Percentiles rank a stretch among this genome's conserved stretches.
phyloP scores from a whole-genome alignment of 2,797 vertebrate species.

The Rousettus madagascariensis region DNA sequence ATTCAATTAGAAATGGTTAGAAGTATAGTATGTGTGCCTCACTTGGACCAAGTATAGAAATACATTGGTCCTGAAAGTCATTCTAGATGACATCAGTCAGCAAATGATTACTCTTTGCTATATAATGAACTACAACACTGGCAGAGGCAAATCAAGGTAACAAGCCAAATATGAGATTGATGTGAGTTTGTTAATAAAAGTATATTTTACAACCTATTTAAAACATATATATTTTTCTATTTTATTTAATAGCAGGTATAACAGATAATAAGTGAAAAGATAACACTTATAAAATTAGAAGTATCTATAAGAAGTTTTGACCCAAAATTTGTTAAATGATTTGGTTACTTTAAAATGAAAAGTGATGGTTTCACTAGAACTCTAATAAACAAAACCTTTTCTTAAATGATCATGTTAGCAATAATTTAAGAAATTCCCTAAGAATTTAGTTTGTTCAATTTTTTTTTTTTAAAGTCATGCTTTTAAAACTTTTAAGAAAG shows the following conservation, averaged over 20 bases:
- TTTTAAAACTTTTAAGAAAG: background rate
- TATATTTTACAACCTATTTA: background rate
- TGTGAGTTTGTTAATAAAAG: background rate
- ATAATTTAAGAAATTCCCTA: background rate
- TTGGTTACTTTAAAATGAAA: background rate
- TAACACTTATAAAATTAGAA: background rate
- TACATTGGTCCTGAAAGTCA: background rate
- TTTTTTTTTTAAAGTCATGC: background rate
- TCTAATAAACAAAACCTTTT: background rate
- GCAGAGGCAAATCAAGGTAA: background rate
- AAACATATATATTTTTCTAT: background rate
- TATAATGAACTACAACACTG: background rate
- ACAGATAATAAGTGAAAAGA: background rate
- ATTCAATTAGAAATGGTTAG: background rate
- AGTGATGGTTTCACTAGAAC: background rate
- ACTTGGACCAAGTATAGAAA: background rate
- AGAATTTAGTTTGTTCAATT: background rate
- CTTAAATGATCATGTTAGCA: background rate
- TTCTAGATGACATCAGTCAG: background rate
- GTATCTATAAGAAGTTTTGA: background rate
- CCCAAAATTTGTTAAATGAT: background rate
- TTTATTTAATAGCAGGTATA: background rate
- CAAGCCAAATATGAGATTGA: background rate
- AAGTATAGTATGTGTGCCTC: background rate
- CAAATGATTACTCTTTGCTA: background rate